Evolutionary conservation across 2,797 vertebrate genomes (phyloP), one percentile per base, ranked within the genome.

Genomic region (Microctenopoma lineatum): DNA sequence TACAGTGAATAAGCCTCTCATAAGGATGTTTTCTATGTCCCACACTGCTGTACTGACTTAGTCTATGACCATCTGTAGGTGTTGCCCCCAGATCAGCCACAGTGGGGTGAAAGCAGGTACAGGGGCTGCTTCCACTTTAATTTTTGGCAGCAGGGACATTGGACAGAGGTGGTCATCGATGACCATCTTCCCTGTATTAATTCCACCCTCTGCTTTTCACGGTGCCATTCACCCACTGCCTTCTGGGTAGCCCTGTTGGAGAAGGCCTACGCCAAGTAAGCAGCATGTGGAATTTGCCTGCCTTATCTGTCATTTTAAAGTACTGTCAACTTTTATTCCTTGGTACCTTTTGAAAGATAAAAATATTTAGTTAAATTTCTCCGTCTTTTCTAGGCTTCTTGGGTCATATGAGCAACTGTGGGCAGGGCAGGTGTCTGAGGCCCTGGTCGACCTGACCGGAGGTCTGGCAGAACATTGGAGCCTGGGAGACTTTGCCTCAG

Each of bases 171-270:
- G 71, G 94, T 91, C 25, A 84, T 98, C 0, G 97, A 99, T 0
- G 97, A 99, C 81, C 93, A 93, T 0, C 90, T 99, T 70, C 98
- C 98, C 47, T 99, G 98, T 69, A 86, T 98, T 9, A 93, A 94
- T 25, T 93, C 93, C 46, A 88, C 92, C 69, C 96, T 96, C 57
- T 98, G 97, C 88, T 98, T 99, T 88, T 98, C 98, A 60, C 93
- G 93, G 41, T 99, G 97, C 85, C 95, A 95, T 72, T 93, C 90
- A 14, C 94, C 96, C 51, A 86, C 89, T 59, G 95, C 95, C 25
- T 99, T 99, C 85, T 99, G 98, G 98, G 94, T 99, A n/a, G 94
- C 97, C 0, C 85, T 99, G 0, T 70, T 99, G 90, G 98, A 99
- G 88, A 99, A 99, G 84, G 97, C 95, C 21, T 98, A 97, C 38